phyloP scores from a whole-genome alignment of 37 sponge, comb jelly and placozoan species.

The Lycopodina hypogea region DNA sequence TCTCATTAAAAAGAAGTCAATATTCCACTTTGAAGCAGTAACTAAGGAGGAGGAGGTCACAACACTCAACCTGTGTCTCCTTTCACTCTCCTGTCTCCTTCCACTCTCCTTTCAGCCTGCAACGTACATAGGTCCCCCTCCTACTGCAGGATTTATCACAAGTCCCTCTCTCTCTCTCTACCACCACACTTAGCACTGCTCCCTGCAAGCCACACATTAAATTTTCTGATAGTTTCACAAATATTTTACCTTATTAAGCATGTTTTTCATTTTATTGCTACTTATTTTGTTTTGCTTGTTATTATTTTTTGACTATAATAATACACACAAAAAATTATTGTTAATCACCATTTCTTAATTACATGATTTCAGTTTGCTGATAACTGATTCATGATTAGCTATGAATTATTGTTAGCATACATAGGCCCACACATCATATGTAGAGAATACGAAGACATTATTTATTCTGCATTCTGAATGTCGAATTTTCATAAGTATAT shows the following conservation, averaged over 20 bases:
- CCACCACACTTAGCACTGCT: constrained; percentile 23
- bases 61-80: neutral
- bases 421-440: neutral
- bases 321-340: neutral
- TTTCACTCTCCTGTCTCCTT: neutral
- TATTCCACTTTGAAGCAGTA: constrained; percentile 61
- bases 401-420: neutral
- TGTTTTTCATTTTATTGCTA: neutral
- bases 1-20: constrained; percentile 8
- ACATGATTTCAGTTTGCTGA: neutral
- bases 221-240: constrained; percentile 23
- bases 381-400: neutral
- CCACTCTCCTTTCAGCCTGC: neutral
- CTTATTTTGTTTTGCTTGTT: neutral
- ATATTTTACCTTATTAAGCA: constrained; percentile 4
- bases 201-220: constrained; percentile 35
- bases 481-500: too few relatives aligned
- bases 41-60: constrained; percentile 41
- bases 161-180: constrained; percentile 12
- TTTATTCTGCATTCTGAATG: too few relatives aligned
- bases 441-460: neutral
- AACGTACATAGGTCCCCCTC: neutral
- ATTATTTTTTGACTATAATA: neutral
- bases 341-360: neutral
- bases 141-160: neutral